Evolutionary conservation across 2,797 vertebrate species (phyloP).

Genomic region (Malurus splendens): DNA sequence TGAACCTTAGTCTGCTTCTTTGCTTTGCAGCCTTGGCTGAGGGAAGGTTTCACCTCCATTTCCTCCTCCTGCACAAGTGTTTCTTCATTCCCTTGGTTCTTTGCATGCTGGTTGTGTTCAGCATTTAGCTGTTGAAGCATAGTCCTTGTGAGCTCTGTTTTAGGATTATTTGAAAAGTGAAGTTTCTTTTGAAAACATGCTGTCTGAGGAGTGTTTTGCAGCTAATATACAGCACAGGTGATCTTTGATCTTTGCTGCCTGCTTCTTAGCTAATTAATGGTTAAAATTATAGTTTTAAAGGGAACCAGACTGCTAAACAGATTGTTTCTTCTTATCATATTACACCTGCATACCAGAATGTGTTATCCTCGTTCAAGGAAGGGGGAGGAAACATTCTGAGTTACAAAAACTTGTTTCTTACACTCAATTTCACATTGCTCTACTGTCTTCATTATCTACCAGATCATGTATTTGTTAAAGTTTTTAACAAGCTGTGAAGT

Average conservation of each 20-base stretch:
- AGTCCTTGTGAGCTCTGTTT: neutral
- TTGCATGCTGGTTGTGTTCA: accelerated
- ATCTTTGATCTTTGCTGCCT: neutral
- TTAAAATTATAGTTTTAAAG: neutral
- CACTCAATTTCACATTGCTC: neutral
- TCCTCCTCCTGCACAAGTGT: neutral
- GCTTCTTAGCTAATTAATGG: slow-evolving; percentile 22
- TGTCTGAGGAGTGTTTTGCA: neutral
- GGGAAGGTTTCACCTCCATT: neutral
- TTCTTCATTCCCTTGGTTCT: neutral
- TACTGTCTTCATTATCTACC: neutral
- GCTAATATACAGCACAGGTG: neutral
- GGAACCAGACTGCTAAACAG: neutral
- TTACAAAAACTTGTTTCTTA: neutral
- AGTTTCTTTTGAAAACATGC: neutral
- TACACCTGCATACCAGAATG: neutral
- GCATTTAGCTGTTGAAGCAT: neutral
- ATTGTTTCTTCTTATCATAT: neutral
- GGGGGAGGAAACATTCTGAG: neutral
- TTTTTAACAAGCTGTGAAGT: neutral
- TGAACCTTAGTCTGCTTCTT: neutral
- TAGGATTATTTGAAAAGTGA: neutral
- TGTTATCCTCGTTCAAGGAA: neutral
- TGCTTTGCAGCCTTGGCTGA: neutral
- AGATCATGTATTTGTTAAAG: neutral